Evolutionary conservation across 2,888 invertebrate genomes (phyloP), one percentile per base, ranked within the genome.

Genomic region (Caradrina clavipalpis): DNA sequence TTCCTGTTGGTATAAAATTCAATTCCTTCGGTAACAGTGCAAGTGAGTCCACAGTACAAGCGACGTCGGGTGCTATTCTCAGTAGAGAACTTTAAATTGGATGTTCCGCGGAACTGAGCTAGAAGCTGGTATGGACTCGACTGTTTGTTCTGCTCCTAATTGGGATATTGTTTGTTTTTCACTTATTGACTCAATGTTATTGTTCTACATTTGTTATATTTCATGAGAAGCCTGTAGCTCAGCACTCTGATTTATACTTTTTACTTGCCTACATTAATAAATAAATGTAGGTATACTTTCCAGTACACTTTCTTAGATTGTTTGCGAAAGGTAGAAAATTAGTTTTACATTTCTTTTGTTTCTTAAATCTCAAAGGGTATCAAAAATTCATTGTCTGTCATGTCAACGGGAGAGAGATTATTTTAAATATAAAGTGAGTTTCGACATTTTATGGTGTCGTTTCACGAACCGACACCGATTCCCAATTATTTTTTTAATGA

Each of bases 31-130:
- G 4, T 31, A 2, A 31, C 31, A 31, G 31, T 31, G 5, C 31
- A n/a, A 54, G 2, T n/a, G 19, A 7, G 7, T 57, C 0, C 19
- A 31, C 54, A 39, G 51, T 49, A 73, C 59, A 56, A 68, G 69
- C 21, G 39, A 66, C 15, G n/a, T 58, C 45, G 39, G 19, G 31
- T 21, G 42, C 59, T 75, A 42, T 75, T 19, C 47, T 57, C 26
- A 57, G 57, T 68, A 53, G 60, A 35, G 50, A 83, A 72, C 59
- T 83, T 80, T 72, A 73, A 80, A 83, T 73, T 69, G 65, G 66
- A 63, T 57, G 54, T 47, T 56, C 59, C 53, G 57, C 53, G 21
- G 45, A 69, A 62, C 54, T 39, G 4, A 69, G 60, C 54, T 13
- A 13, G 11, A 63, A 51, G 60, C 49, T 65, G 31, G 50, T 15